Conservation (phyloP, 2,888 invertebrate genomes). For the Acronicta alni region DNA sequence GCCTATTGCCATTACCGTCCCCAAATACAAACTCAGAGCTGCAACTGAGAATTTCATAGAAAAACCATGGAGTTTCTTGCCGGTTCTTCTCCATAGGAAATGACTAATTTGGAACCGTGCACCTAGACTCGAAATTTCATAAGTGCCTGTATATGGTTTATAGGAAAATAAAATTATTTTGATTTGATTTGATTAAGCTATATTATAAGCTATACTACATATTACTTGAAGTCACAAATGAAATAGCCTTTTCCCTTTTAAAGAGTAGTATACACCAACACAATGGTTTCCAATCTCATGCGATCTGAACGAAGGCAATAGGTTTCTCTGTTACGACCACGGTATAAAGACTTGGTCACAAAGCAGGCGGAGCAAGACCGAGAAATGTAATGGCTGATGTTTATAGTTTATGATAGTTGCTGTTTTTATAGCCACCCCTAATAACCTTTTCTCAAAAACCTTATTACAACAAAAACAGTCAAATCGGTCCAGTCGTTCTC, state of each 20-base stretch:
- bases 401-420: conserved; percentile 12
- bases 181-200: no score
- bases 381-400: background rate
- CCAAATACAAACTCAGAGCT: background rate
- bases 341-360: conserved; percentile 18
- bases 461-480: no score
- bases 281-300: conserved; percentile 37
- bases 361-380: background rate
- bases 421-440: background rate
- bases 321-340: conserved; percentile 34
- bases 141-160: no score
- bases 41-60: no score
- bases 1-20: background rate
- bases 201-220: no score
- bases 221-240: conserved; percentile 20
- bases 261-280: conserved; percentile 13
- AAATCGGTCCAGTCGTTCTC: no score
- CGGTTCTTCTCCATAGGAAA: no score
- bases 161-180: no score
- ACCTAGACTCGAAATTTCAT: no score
- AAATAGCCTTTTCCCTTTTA: conserved; percentile 29
- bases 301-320: background rate
- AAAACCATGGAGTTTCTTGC: no score
- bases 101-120: no score
- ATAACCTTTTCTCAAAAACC: no score